Percentiles rank a stretch among this genome's conserved stretches.
These are phyloP conservation scores for Erinaceus europaeus DNA, from an alignment of 2,113 vertebrate species.

Conservation along the genomic window DNA sequence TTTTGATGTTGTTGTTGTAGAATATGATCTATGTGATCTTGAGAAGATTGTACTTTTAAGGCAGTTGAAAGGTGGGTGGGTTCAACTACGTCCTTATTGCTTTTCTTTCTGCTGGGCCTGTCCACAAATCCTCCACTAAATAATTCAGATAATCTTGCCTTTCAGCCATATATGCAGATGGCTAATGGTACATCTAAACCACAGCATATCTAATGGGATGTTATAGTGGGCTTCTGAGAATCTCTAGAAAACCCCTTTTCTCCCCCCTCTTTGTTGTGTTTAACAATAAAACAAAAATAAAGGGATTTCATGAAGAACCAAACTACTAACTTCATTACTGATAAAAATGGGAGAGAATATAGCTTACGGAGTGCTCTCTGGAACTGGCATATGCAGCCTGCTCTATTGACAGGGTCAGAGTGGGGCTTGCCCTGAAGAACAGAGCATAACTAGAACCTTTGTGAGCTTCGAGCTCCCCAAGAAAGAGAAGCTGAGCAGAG, in stretches of 20 bases:
- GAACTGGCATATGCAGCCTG: not conserved
- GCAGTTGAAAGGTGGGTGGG: too few relatives aligned
- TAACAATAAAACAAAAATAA: not conserved
- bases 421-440: not conserved
- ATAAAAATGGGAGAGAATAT: not conserved
- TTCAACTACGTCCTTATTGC: too few relatives aligned
- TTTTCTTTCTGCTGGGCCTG: too few relatives aligned
- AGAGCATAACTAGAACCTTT: not conserved
- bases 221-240: not conserved
- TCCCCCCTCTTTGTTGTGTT: not conserved
- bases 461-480: not conserved
- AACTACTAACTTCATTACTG: not conserved
- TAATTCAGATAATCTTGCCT: not conserved
- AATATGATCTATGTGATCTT: too few relatives aligned
- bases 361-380: not conserved
- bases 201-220: not conserved
- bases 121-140: too few relatives aligned
- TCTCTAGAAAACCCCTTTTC: not conserved
- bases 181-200: not conserved
- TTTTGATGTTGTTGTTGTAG: too few relatives aligned
- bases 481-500: not conserved
- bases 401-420: not conserved
- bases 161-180: not conserved
- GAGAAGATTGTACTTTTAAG: too few relatives aligned
- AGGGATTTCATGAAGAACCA: not conserved